Base-by-base conservation (phyloP, 2,888 invertebrate genomes). In the Aplocera efformata region DNA sequence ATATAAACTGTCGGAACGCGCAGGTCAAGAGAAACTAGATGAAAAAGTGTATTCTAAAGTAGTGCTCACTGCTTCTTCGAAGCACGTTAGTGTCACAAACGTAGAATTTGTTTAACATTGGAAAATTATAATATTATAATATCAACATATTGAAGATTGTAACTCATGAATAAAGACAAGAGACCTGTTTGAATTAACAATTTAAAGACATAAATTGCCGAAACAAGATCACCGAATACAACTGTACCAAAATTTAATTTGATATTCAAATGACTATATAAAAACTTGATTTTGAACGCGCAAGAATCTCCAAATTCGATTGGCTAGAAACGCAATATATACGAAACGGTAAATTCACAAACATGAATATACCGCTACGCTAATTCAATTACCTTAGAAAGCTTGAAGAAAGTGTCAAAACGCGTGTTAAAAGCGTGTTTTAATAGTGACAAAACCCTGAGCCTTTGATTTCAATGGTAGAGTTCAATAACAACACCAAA, bases 331-430 rank as follows among this genome's bases (percentile, higher is more conserved):
- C 7, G 35, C 35, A 40, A 47, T 39, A 42, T 35, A 42, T 37
- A 36, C 41, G 34, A 48, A 64, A 66, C 64, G 59, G 60, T 63
- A 60, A 63, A 63, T 63, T 55, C 53, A 62, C 57, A 58, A 63
- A 66, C 65, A 60, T 52, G 63, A 61, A 60, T 64, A 59, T 59
- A 61, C 64, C 63, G 69, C 63, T 76, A 74, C 61, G 67, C 63
- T 74, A 73, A 72, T 73, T 69, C 63, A 73, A 70, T 75, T 69
- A 73, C 43, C 26, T 31, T 62, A 42, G 48, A 63, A 57, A 67
- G 43, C 30, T 31, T 13, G 7, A 53, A 47, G 47, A 57, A 56
- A 57, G 56, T 52, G 48, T 45, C 53, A 65, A 58, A 33, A 25
- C n/a, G n/a, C n/a, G n/a, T n/a, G n/a, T n/a, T 7, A 10, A 10